Base-by-base conservation (phyloP, 1,140 invertebrate species). In the Neodiprion pinetum region DNA sequence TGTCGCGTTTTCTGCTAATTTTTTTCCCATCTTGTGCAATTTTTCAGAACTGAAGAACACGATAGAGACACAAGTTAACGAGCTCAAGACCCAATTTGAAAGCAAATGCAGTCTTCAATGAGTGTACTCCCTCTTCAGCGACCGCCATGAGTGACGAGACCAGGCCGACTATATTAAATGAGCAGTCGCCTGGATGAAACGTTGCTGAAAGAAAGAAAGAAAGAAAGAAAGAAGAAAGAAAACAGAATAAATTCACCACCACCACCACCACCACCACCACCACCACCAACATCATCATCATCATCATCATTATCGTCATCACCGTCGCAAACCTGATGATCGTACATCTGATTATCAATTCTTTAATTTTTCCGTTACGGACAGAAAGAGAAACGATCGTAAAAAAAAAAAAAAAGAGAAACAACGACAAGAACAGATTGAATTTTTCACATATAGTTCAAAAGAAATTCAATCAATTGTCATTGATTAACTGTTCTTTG, bases 11-110 rank as follows among this genome's bases (percentile, higher is more conserved):
- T 82, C 80, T 85, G 83, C 83, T 85, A 84, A 48, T 81, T 87
- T 86, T 80, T 77, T 72, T 72, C 76, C 14, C 73, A 74, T 77
- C n/a, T 70, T 75, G 69, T 65, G 78, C 1, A 21, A 21, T 21
- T 21, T 95, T 94, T 81, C 93, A 97, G 96, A 96, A 91, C 89
- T 97, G 91, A 97, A 97, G 92, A 97, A 97, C 90, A 94, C 95
- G 87, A 94, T 97, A 92, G 96, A 97, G 90, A 95, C 95, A 85
- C 95, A 97, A 92, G 95, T 97, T 88, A 97, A 94, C 90, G 96
- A 97, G 91, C 91, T 97, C 87, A 97, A 97, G 91, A 93, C 95
- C 84, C 95, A 96, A 90, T 95, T 97, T 88, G 96, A 97, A 92
- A 96, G 94, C 90, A 96, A 96, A 91, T 97, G 95, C 91, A 94